Evolutionary conservation across 2,113 vertebrate genomes (phyloP).

Genomic region (Coptodon rendalli): DNA sequence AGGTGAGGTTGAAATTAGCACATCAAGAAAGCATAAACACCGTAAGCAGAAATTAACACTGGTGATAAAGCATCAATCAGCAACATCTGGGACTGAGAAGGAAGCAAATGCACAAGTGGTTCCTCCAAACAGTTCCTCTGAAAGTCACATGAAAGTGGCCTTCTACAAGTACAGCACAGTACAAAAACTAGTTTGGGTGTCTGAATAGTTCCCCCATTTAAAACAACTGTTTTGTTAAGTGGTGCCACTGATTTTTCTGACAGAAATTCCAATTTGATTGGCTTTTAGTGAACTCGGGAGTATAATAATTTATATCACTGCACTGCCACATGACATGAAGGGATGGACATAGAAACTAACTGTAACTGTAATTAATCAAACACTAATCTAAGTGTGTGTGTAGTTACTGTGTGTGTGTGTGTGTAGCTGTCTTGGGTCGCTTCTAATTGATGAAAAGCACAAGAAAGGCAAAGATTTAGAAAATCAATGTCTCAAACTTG

Average conservation of each 20-base stretch:
- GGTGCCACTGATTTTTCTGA: neutral
- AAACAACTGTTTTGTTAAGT: fast-evolving
- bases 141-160: neutral
- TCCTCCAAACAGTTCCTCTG: neutral
- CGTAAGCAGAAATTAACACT: neutral
- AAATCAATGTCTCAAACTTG: neutral
- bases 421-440: neutral
- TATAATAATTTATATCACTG: neutral
- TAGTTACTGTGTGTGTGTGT: neutral
- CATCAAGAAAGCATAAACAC: neutral
- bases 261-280: neutral
- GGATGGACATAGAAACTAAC: neutral
- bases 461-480: neutral
- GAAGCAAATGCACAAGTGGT: neutral
- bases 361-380: neutral
- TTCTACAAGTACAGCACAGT: neutral
- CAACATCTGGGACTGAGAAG: neutral
- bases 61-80: neutral
- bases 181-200: neutral
- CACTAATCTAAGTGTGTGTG: neutral
- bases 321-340: neutral
- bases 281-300: neutral
- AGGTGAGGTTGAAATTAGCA: neutral
- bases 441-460: neutral
- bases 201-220: neutral